These are phyloP conservation scores for Lepus americanus DNA, from an alignment of 2,113 vertebrate genomes.

Conservation along the genomic window DNA sequence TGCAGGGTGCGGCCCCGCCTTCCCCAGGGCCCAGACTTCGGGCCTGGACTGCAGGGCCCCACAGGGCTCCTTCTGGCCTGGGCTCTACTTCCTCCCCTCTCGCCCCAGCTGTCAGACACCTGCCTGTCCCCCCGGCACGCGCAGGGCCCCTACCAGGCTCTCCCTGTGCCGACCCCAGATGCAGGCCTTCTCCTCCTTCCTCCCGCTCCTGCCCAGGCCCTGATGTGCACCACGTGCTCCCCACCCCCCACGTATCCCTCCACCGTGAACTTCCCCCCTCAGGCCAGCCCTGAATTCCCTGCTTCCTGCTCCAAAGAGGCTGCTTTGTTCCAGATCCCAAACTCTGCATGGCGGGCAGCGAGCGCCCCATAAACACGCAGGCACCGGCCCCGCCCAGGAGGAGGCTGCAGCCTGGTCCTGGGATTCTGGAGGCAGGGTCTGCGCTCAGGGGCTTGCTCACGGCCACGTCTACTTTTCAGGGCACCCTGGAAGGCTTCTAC, in stretches of 20 bases:
- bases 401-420: not conserved
- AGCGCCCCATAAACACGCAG: not conserved
- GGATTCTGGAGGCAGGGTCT: too few relatives aligned
- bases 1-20: not conserved
- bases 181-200: not conserved
- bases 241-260: not conserved
- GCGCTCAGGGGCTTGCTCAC: not conserved
- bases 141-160: not conserved
- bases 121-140: not conserved
- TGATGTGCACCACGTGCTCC: too few relatives aligned
- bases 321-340: not conserved
- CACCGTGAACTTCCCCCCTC: not conserved
- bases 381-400: not conserved
- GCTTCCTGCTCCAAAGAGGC: not conserved
- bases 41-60: too few relatives aligned
- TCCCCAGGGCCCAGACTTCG: not conserved
- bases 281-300: not conserved
- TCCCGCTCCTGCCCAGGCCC: not conserved
- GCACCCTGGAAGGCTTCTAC: not conserved
- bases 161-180: not conserved
- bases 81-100: not conserved
- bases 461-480: not conserved
- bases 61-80: not conserved
- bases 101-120: too few relatives aligned
- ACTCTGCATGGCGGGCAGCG: not conserved